Evolutionary conservation across 2,797 vertebrate genomes (phyloP).

Genomic region (Podargus strigoides): DNA sequence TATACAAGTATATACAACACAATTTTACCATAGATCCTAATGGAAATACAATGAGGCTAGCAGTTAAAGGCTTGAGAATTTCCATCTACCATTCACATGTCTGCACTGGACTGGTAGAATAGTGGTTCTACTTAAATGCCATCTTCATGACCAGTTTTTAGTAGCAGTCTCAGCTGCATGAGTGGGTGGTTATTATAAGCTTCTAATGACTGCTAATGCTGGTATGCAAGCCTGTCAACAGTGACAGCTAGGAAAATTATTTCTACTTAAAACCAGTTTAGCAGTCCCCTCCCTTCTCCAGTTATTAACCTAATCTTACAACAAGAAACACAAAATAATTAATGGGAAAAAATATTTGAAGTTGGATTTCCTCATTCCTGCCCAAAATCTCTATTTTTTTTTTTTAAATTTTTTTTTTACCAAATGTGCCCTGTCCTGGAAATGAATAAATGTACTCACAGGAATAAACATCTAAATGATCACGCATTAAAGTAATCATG

Average conservation of each 20-base stretch:
- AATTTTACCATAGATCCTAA: background rate
- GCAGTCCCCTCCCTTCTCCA: background rate
- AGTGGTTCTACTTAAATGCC: background rate
- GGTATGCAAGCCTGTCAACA: background rate
- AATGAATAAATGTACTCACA: background rate
- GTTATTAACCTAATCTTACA: background rate
- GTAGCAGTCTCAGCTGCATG: background rate
- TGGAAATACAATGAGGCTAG: background rate
- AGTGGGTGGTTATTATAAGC: background rate
- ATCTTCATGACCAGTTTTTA: background rate
- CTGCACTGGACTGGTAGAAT: background rate
- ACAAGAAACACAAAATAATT: background rate
- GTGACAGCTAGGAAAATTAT: background rate
- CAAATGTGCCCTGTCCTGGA: background rate
- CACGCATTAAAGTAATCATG: background rate
- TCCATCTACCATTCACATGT: background rate
- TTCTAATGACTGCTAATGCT: background rate
- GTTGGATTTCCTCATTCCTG: background rate
- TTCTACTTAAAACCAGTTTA: background rate
- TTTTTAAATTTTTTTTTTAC: accelerated
- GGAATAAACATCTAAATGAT: background rate
- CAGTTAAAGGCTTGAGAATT: background rate
- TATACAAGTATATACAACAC: background rate
- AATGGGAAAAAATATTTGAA: background rate
- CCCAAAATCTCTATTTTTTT: background rate